Percentiles rank a stretch among this genome's conserved stretches.
Evolutionary conservation across 2,797 vertebrate species (phyloP).

Genomic region (Craterocephalus amniculus): DNA sequence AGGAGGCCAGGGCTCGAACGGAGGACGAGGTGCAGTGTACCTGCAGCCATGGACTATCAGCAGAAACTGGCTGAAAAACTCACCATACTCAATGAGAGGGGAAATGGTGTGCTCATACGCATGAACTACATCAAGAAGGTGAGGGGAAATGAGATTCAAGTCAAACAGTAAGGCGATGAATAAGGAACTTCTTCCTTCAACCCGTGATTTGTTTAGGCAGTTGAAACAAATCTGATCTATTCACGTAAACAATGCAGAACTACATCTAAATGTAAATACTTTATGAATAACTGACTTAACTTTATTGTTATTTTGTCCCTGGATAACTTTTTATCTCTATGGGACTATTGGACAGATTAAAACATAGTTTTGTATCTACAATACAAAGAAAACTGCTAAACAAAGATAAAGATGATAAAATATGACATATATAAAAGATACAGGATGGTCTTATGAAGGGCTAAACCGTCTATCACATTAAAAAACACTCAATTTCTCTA

Average conservation of each 20-base stretch:
- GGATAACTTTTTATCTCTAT: neutral
- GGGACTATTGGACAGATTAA: neutral
- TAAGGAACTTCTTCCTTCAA: conserved; percentile 58
- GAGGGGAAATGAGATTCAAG: conserved; percentile 38
- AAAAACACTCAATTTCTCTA: neutral
- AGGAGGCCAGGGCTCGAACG: conserved; percentile 56
- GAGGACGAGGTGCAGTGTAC: conserved; percentile 30
- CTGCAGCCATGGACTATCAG: conserved; percentile 85
- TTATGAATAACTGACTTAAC: fast-evolving
- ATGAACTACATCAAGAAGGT: conserved; percentile 97
- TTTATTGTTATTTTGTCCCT: neutral
- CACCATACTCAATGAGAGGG: conserved; percentile 90
- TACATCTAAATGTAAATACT: neutral
- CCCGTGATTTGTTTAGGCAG: neutral
- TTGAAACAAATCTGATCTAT: neutral
- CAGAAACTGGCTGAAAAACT: conserved; percentile 94
- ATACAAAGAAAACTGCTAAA: neutral
- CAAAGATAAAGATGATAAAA: neutral
- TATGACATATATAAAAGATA: conserved; percentile 2
- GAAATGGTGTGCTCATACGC: conserved; percentile 88
- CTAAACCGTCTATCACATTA: neutral
- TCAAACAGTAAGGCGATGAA: conserved; percentile 30
- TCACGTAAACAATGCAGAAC: neutral
- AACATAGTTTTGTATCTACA: neutral
- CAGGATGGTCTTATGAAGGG: neutral